These are phyloP conservation scores for Caenorhabditis sinica DNA, from an alignment of 2,888 invertebrate genomes.

Conservation along the genomic window DNA sequence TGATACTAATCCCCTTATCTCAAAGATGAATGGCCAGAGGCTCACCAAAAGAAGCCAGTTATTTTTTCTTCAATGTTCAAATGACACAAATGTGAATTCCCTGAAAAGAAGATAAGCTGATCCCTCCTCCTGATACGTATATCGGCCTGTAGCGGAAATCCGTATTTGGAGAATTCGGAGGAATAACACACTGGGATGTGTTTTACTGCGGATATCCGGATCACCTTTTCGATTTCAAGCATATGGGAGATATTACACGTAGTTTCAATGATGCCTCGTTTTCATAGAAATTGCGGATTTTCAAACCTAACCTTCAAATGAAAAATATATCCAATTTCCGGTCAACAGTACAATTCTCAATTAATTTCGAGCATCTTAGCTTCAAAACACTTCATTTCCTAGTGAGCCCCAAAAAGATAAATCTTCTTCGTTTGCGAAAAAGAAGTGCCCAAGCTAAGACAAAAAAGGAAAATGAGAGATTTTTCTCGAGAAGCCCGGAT, in stretches of 20 bases:
- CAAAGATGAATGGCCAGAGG: too few relatives aligned
- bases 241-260: not conserved
- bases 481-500: not conserved
- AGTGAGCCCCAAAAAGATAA: too few relatives aligned
- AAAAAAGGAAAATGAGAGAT: not conserved
- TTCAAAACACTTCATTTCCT: too few relatives aligned
- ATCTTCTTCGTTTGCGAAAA: too few relatives aligned
- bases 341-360: too few relatives aligned
- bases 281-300: too few relatives aligned
- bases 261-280: not conserved
- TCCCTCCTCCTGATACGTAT: not conserved
- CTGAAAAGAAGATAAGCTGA: not conserved
- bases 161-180: not conserved
- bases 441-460: too few relatives aligned
- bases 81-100: not conserved
- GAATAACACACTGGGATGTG: too few relatives aligned
- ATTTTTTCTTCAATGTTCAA: not conserved
- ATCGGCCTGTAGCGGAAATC: not conserved
- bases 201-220: not conserved
- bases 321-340: too few relatives aligned
- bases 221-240: not conserved
- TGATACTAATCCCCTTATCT: too few relatives aligned
- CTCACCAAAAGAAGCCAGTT: not conserved
- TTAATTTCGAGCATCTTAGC: too few relatives aligned
- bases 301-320: too few relatives aligned